These are phyloP conservation scores for Smittia aterrima DNA, from an alignment of 2,888 invertebrate species.

Conservation along the genomic window DNA sequence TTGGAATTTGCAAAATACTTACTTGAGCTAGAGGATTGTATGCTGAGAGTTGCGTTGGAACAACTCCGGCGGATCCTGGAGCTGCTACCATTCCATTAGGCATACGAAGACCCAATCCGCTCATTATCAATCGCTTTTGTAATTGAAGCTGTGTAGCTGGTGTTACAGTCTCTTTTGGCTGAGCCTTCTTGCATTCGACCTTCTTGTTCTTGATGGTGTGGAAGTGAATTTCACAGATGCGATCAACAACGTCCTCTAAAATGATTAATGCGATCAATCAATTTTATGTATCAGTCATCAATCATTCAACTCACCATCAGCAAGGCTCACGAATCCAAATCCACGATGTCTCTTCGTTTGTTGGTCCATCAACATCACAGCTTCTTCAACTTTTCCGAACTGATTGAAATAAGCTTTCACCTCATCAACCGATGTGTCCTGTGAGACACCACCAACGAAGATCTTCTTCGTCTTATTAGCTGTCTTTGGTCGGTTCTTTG, in stretches of 20 bases:
- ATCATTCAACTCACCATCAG: constrained; percentile 55
- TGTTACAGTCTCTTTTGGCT: constrained; percentile 84
- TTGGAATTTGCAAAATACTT: background rate
- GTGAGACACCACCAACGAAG: constrained; percentile 88
- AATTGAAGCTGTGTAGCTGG: constrained; percentile 63
- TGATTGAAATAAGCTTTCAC: constrained; percentile 87
- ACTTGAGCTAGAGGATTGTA: constrained; percentile 58
- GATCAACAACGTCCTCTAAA: constrained; percentile 79
- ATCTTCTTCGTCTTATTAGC: constrained; percentile 89
- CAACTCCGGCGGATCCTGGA: constrained; percentile 52
- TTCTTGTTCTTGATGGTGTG: constrained; percentile 91
- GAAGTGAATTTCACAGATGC: constrained; percentile 91
- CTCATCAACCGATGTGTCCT: constrained; percentile 88
- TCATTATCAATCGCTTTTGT: constrained; percentile 68
- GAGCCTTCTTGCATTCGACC: constrained; percentile 85
- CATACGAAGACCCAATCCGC: constrained; percentile 68
- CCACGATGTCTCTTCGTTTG: constrained; percentile 89
- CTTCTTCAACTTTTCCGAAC: constrained; percentile 87
- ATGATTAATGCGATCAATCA: too few species aligned
- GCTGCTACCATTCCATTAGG: constrained; percentile 52
- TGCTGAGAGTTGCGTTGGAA: constrained; percentile 51
- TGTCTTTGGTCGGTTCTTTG: constrained; percentile 81
- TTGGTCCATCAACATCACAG: constrained; percentile 92
- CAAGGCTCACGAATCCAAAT: constrained; percentile 89
- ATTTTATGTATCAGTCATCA: background rate